These are phyloP conservation scores for Lottia gigantea DNA, from an alignment of 2,888 invertebrate genomes.

Conservation along the genomic window DNA sequence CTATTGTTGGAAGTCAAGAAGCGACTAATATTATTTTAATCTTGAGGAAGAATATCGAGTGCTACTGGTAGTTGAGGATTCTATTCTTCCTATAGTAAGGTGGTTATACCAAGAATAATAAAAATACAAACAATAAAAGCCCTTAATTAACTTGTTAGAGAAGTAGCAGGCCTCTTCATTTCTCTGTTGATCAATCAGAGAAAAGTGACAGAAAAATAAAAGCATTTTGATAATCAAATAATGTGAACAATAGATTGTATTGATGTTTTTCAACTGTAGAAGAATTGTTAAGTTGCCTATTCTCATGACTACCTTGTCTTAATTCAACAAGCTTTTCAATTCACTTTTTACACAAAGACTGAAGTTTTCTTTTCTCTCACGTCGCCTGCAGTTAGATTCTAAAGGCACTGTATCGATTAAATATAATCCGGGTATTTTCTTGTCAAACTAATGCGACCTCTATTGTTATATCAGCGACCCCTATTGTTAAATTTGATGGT, in stretches of 20 bases:
- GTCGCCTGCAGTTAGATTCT: not conserved
- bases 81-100: too few relatives aligned
- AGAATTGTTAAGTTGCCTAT: not conserved
- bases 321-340: constrained; percentile 4
- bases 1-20: not conserved
- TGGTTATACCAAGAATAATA: not conserved
- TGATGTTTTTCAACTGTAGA: not conserved
- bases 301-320: constrained; percentile 7
- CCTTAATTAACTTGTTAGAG: constrained; percentile 7
- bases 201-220: constrained; percentile 10
- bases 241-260: not conserved
- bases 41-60: not conserved
- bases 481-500: constrained; percentile 10
- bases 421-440: constrained; percentile 5
- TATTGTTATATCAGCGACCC: constrained; percentile 2
- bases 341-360: constrained; percentile 10
- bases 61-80: too few relatives aligned
- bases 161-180: not conserved
- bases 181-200: not conserved
- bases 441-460: constrained; percentile 4
- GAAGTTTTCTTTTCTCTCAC: constrained; percentile 1
- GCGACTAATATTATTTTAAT: constrained; percentile 3
- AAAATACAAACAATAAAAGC: constrained; percentile 8
- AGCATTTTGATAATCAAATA: constrained; percentile 11
- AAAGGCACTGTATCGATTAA: constrained; percentile 7